These are phyloP conservation scores for Oophaga pumilio DNA, from an alignment of 2,113 vertebrate species.

Conservation along the genomic window DNA sequence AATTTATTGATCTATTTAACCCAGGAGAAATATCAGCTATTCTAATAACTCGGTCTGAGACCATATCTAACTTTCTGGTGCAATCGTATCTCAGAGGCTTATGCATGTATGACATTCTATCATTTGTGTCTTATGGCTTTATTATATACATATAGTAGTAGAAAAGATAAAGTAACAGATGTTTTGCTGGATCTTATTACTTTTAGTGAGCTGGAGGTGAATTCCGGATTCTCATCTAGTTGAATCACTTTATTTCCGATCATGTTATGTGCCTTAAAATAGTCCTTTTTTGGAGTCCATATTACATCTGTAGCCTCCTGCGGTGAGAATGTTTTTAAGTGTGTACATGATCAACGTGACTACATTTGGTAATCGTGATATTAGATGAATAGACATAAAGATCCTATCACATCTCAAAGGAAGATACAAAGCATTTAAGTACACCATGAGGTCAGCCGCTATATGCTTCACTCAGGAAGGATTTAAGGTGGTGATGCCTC, in stretches of 20 bases:
- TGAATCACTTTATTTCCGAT: too few relatives aligned
- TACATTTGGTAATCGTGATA: not conserved
- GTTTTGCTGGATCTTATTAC: not conserved
- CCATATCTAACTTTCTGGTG: not conserved
- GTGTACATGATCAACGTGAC: not conserved
- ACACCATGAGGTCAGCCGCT: not conserved
- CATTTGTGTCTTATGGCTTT: not conserved
- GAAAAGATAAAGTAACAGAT: not conserved
- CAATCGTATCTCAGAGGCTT: not conserved
- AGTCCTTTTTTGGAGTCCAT: not conserved
- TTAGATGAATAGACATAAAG: conserved; percentile 6
- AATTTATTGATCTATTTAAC: not conserved
- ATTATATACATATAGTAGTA: not conserved
- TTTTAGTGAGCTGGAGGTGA: not conserved
- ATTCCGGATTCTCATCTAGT: not conserved
- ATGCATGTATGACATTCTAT: not conserved
- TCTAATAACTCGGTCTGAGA: not conserved
- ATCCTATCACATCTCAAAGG: conserved; percentile 9
- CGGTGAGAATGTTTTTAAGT: not conserved
- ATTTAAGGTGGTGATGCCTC: not conserved
- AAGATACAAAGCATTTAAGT: not conserved
- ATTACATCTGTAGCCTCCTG: not conserved
- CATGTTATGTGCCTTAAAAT: not conserved
- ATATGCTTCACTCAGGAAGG: not conserved
- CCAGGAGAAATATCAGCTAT: not conserved